Evolutionary conservation across 2,888 invertebrate genomes (phyloP), one percentile per base, ranked within the genome.

Genomic region (Dryobotodes eremita): DNA sequence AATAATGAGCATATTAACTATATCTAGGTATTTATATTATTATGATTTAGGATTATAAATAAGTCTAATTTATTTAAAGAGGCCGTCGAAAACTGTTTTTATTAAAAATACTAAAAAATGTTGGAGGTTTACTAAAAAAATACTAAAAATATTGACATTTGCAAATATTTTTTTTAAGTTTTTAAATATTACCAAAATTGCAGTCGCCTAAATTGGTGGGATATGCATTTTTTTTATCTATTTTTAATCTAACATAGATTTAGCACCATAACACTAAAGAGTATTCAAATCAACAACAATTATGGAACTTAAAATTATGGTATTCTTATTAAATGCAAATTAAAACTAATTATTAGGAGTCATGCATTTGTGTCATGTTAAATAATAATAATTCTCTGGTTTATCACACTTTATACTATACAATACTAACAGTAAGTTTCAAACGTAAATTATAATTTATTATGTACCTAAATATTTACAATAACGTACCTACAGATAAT

Each of bases 201-300:
- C 71, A 73, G 66, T 79, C 72, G 77, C 84, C 84, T 86, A 81
- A 82, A 71, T 82, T 77, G 80, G 84, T 87, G 88, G 88, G 89
- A 87, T 89, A 83, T 88, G 82, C 78, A 75, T 69, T 62, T 72
- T 31, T 36, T 66, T 69, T 26, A 61, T 61, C 42, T 66, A 55
- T 65, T 80, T 81, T 77, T 50, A 62, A 50, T 70, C 61, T 80
- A 77, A 75, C 69, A 69, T 70, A 88, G 75, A 84, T 88, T 88
- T 90, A 91, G 91, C 91, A 91, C 91, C 91, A 88, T 89, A 84
- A 87, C 62, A 89, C 80, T 90, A 89, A 88, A 78, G 88, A 90
- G 87, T 90, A 90, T 90, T 87, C 46, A 85, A 85, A 79, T 84
- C 64, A 77, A 74, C 42, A 79, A 73, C 62, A 79, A 75, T 65